Percentiles rank a stretch among this genome's conserved stretches.
These are phyloP conservation scores for Diaphora mendica DNA, from an alignment of 2,888 invertebrate species.

Conservation along the genomic window DNA sequence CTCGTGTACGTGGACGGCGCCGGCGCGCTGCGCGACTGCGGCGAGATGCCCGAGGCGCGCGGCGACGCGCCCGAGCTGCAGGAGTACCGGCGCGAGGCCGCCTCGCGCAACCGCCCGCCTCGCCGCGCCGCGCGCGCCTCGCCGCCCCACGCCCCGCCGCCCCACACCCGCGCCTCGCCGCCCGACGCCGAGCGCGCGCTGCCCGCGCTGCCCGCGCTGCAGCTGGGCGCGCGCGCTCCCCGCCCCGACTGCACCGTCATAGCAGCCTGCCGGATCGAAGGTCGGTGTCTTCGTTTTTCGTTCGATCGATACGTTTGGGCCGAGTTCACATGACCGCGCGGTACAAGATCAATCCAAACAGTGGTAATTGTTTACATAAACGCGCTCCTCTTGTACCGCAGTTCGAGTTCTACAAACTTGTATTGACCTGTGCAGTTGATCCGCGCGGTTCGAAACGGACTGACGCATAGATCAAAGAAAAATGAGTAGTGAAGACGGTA, in stretches of 20 bases:
- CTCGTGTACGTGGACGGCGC: conserved; percentile 91
- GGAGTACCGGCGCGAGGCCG: conserved; percentile 89
- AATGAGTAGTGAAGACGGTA: no score
- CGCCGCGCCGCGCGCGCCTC: conserved; percentile 66
- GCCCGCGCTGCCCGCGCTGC: conserved; percentile 64
- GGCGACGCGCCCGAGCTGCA: conserved; percentile 92
- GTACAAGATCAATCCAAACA: no score
- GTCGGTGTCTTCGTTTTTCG: conserved; percentile 64
- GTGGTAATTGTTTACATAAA: no score
- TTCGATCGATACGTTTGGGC: no score
- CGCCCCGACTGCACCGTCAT: conserved; percentile 46
- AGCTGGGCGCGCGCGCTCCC: conserved; percentile 46
- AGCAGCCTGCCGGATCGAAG: conserved; percentile 87
- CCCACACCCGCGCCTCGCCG: no score
- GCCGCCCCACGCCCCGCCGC: conserved; percentile 17
- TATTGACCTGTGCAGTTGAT: no score
- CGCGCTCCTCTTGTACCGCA: no score
- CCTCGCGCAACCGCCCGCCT: conserved; percentile 49
- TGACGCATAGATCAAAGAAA: no score
- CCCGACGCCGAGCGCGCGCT: conserved; percentile 61
- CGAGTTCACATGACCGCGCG: no score
- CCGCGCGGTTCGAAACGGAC: no score
- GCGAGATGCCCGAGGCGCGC: conserved; percentile 88
- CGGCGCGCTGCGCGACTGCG: conserved; percentile 93
- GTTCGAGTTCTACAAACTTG: no score